Percentiles rank a stretch among this genome's conserved stretches.
phyloP scores from a whole-genome alignment of 2,888 invertebrate genomes.

The Gnatocerus cornutus region DNA sequence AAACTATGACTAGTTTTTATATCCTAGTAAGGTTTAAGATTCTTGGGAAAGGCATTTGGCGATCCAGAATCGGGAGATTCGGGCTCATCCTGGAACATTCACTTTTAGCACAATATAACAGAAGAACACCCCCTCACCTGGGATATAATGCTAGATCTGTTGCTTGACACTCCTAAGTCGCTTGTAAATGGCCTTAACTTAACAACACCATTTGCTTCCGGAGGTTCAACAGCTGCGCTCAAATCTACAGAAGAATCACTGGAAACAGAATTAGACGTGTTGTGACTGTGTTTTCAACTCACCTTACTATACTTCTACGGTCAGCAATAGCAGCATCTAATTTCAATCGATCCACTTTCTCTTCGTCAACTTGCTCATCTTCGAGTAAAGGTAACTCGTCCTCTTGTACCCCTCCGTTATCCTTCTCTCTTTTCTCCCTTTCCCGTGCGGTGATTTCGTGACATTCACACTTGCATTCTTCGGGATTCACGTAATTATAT shows the following conservation, averaged over 20 bases:
- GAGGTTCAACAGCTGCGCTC: constrained; percentile 73
- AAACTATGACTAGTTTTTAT: constrained; percentile 41
- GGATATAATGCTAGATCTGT: constrained; percentile 75
- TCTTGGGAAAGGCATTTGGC: constrained; percentile 69
- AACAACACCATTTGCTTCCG: constrained; percentile 65
- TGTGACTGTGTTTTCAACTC: constrained; percentile 24
- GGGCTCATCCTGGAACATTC: constrained; percentile 65
- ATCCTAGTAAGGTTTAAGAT: constrained; percentile 60
- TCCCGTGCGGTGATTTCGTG: constrained; percentile 75
- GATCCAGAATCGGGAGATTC: constrained; percentile 64
- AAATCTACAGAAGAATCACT: constrained; percentile 77
- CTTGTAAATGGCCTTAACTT: constrained; percentile 75
- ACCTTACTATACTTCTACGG: constrained; percentile 69
- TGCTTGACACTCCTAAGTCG: constrained; percentile 77
- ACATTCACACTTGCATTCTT: constrained; percentile 91
- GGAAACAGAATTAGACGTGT: constrained; percentile 53
- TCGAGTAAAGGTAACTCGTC: constrained; percentile 74
- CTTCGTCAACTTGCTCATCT: constrained; percentile 67
- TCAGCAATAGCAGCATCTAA: constrained; percentile 65
- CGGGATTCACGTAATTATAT: constrained; percentile 88
- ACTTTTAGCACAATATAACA: constrained; percentile 1
- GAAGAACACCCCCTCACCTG: constrained; percentile 66
- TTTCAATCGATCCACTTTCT: constrained; percentile 63
- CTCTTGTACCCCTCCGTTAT: constrained; percentile 63
- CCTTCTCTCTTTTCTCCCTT: constrained; percentile 60